Base-by-base conservation (phyloP, 2,113 vertebrate genomes). In the Campylomormyrus tamandua region DNA sequence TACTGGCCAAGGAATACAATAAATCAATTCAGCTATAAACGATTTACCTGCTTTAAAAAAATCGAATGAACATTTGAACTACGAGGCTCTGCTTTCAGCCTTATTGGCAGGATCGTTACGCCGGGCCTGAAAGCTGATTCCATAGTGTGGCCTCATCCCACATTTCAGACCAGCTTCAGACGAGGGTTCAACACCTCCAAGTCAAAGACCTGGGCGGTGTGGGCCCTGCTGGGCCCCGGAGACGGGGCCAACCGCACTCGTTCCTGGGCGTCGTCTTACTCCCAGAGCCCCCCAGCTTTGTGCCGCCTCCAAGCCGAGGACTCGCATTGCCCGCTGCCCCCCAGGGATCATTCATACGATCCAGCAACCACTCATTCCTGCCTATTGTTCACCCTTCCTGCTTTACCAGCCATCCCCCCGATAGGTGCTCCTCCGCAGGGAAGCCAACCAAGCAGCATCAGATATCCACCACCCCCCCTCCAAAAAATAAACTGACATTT, bases 401-500 rank as follows among this genome's bases (percentile, higher is more conserved):
- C 50, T 87, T 87, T 56, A 46, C 50, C 4, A 31, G 11, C 49
- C 84, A 10, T 7, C 10, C 48, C 49, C n/a, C 53, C 50, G 10
- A 87, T 87, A 17, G 84, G 49, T 87, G 24, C 84, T 52, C 48
- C 45, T 86, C 46, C n/a, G 4, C 46, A 13, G 48, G 24, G n/a
- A 86, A 45, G 45, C 84, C n/a, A 50, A 50, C 19, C 84, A 49
- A 86, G 84, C 46, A 17, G 84, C 45, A 50, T 86, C 84, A 50
- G 48, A 86, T 86, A 86, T 86, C 84, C 66, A 70, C 66, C 9
- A 70, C 8, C 24, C 24, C 27, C 8, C 84, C 84, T 50, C 42
- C 77, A 83, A 86, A 50, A 86, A 50, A 86, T 46, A 84, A 45
- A 86, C 84, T 86, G 84, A 86, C 46, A 50, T 86, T 86, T 86